phyloP scores from a whole-genome alignment of 1,140 invertebrate species.

The Lepidurus apus region DNA sequence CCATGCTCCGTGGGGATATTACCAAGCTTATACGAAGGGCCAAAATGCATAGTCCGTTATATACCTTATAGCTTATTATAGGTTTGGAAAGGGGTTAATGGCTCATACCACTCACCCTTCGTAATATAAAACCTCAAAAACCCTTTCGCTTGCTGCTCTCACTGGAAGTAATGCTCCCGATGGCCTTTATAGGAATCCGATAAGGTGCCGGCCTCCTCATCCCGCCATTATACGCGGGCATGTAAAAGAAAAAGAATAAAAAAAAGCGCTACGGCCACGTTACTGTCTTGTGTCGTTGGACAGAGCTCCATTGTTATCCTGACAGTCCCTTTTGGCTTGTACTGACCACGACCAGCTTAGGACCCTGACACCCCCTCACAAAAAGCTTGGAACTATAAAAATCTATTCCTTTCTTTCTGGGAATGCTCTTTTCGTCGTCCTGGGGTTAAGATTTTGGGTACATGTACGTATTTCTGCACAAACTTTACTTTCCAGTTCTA shows the following conservation, averaged over 20 bases:
- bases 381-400: conserved; percentile 11
- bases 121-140: neutral
- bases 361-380: conserved; percentile 17
- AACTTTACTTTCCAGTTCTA: no score
- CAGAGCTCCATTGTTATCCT: neutral
- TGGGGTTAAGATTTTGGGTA: neutral
- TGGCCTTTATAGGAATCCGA: conserved; percentile 19
- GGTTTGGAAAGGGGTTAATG: conserved; percentile 14
- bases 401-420: neutral
- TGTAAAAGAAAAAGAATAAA: neutral
- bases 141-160: conserved; percentile 20
- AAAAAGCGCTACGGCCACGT: neutral
- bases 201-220: conserved; percentile 17
- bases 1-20: neutral
- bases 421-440: neutral
- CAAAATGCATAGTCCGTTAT: neutral
- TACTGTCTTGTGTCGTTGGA: conserved; percentile 10
- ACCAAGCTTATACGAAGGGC: neutral
- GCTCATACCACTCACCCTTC: conserved; percentile 12
- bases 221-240: neutral
- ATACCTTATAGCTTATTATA: conserved; percentile 20
- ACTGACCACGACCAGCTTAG: conserved; percentile 13
- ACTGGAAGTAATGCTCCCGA: neutral
- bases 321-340: conserved; percentile 8
- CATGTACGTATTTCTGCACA: no score